A percentile compares a stretch with the other conserved stretches of the same genome.
phyloP scores from a whole-genome alignment of 2,113 vertebrate genomes.

The Lampris incognitus region DNA sequence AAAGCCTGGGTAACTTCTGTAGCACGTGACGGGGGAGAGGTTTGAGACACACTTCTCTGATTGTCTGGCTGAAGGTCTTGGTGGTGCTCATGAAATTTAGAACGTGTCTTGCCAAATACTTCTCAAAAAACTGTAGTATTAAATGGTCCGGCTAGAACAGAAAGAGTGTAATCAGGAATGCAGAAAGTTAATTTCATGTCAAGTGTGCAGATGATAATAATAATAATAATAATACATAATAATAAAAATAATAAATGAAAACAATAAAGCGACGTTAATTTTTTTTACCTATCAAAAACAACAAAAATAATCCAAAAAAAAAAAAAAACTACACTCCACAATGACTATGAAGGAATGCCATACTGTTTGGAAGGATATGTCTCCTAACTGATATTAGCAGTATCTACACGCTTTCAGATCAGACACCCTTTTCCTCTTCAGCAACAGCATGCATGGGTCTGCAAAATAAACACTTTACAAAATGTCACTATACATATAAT shows the following conservation, averaged over 20 bases:
- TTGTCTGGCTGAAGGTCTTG: constrained; percentile 61
- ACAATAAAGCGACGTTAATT: constrained; percentile 6
- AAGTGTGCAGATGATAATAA: background rate
- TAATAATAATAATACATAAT: constrained; percentile 27
- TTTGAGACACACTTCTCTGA: constrained; percentile 41
- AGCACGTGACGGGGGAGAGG: constrained; percentile 25
- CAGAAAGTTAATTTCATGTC: constrained; percentile 18
- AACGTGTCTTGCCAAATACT: background rate
- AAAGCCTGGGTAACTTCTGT: constrained; percentile 34
- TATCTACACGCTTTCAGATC: constrained; percentile 70
- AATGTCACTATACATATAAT: constrained; percentile 73
- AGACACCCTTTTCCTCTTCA: constrained; percentile 57
- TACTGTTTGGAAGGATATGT: constrained; percentile 47
- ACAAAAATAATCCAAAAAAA: constrained; percentile 32
- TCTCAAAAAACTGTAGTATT: background rate
- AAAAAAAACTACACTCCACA: constrained; percentile 1
- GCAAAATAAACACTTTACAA: constrained; percentile 73
- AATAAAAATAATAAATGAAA: background rate
- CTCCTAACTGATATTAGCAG: constrained; percentile 40
- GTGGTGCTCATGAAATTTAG: constrained; percentile 26
- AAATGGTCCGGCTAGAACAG: background rate
- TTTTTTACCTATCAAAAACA: constrained; percentile 25
- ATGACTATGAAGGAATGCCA: constrained; percentile 27
- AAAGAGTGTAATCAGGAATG: background rate
- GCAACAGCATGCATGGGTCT: constrained; percentile 71